Percentiles rank a stretch among this genome's conserved stretches.
Conservation (phyloP, 2,113 vertebrate genomes). For the Ochotona curzoniae region DNA sequence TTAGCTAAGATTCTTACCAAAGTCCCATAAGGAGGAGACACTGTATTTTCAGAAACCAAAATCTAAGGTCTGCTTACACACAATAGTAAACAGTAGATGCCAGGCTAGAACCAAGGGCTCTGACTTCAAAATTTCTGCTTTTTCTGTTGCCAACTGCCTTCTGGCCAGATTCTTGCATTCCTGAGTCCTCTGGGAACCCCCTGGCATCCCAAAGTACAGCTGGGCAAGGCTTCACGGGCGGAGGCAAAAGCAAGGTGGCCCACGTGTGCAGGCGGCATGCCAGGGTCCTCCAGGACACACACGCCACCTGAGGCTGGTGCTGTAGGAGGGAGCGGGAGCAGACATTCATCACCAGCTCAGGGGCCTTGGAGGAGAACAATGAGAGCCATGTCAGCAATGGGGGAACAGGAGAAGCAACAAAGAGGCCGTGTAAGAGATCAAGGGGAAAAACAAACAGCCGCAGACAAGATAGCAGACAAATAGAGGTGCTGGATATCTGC, state of each 20-base stretch:
- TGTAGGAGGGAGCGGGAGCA: not conserved
- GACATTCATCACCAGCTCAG: not conserved
- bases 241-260: not conserved
- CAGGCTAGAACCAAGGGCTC: not conserved
- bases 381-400: not conserved
- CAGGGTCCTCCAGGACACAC: not conserved
- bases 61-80: not conserved
- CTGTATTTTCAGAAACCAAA: not conserved
- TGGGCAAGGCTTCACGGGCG: not conserved
- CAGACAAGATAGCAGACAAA: not conserved
- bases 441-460: not conserved
- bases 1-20: not conserved
- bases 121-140: not conserved
- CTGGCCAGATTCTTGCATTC: constrained; percentile 1
- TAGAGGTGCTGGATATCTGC: not conserved
- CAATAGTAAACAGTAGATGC: not conserved
- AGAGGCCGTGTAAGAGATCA: not conserved
- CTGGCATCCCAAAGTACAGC: not conserved
- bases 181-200: not conserved
- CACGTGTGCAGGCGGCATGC: not conserved
- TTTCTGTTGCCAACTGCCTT: constrained; percentile 16
- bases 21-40: not conserved
- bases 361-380: not conserved
- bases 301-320: not conserved
- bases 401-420: not conserved